Conservation (phyloP, 2,888 invertebrate species). For the Drosophila cracens region DNA sequence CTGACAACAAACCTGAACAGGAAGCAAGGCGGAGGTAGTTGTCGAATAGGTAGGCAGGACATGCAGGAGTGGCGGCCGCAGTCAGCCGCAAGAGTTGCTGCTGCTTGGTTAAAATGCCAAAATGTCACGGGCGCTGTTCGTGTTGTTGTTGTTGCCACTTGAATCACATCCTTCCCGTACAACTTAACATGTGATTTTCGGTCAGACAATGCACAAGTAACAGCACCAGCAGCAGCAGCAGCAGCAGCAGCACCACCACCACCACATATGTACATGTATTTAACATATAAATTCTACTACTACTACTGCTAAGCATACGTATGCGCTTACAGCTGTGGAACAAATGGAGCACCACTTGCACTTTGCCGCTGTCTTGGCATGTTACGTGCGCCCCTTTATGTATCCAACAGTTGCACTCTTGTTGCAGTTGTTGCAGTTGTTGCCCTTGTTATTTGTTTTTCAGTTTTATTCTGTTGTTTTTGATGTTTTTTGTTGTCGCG, state of each 20-base stretch:
- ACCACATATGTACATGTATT: slow-evolving; percentile 26
- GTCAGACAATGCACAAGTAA: slow-evolving; percentile 67
- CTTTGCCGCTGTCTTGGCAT: slow-evolving; percentile 73
- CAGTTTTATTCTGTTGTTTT: slow-evolving; percentile 32
- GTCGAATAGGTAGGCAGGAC: slow-evolving; percentile 1
- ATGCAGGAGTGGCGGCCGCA: not conserved
- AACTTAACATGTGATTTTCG: slow-evolving; percentile 83
- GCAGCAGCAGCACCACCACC: slow-evolving; percentile 10
- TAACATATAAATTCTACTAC: slow-evolving; percentile 5
- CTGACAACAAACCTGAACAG: slow-evolving; percentile 53
- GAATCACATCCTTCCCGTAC: slow-evolving; percentile 84
- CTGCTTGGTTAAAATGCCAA: slow-evolving; percentile 50
- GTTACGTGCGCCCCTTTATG: slow-evolving; percentile 65
- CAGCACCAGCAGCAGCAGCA: slow-evolving; percentile 44
- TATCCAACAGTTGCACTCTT: slow-evolving; percentile 39
- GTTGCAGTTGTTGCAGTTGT: slow-evolving; percentile 39
- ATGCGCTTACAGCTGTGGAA: slow-evolving; percentile 8
- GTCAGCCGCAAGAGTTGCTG: slow-evolving; percentile 20
- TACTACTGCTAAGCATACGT: slow-evolving; percentile 14
- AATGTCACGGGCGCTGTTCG: slow-evolving; percentile 58
- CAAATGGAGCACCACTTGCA: slow-evolving; percentile 45
- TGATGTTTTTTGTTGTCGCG: slow-evolving; percentile 43
- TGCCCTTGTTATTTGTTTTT: slow-evolving; percentile 25
- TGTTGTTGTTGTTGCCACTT: slow-evolving; percentile 71
- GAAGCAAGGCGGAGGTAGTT: not conserved